phyloP scores from a whole-genome alignment of 2,797 vertebrate species.

The Tamandua tetradactyla region DNA sequence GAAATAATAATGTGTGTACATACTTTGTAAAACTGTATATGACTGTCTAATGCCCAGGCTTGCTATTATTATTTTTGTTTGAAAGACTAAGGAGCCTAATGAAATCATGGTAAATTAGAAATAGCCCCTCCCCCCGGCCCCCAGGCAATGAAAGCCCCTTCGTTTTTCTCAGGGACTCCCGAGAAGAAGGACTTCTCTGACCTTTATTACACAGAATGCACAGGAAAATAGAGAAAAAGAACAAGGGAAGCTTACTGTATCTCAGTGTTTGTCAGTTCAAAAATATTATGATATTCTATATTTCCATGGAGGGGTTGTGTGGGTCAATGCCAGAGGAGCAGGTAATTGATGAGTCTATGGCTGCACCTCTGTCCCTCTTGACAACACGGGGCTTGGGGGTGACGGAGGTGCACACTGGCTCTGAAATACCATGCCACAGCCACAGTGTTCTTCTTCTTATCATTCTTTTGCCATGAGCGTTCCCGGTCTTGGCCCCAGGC shows the following conservation, averaged over 20 bases:
- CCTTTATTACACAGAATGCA: background rate
- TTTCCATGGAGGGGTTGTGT: background rate
- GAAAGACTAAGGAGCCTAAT: background rate
- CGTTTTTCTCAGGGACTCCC: background rate
- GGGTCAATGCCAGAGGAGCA: background rate
- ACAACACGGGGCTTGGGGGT: background rate
- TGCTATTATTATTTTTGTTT: background rate
- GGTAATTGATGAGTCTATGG: background rate
- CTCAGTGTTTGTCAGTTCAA: background rate
- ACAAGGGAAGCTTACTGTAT: background rate
- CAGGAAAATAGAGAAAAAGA: background rate
- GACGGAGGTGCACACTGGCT: background rate
- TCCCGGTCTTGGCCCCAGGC: background rate
- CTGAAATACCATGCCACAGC: background rate
- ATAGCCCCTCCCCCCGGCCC: too few relatives aligned
- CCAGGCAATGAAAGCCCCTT: rapidly evolving
- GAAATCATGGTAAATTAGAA: background rate
- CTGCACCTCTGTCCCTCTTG: background rate
- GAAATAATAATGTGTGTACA: too few relatives aligned
- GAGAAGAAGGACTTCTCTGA: background rate
- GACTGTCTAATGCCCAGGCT: background rate
- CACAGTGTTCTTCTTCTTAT: background rate
- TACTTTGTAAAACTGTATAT: background rate
- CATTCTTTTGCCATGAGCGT: background rate
- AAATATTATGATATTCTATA: background rate